Evolutionary conservation across 1,140 invertebrate genomes (phyloP), one percentile per base, ranked within the genome.

Genomic region (Eumaeus atala): DNA sequence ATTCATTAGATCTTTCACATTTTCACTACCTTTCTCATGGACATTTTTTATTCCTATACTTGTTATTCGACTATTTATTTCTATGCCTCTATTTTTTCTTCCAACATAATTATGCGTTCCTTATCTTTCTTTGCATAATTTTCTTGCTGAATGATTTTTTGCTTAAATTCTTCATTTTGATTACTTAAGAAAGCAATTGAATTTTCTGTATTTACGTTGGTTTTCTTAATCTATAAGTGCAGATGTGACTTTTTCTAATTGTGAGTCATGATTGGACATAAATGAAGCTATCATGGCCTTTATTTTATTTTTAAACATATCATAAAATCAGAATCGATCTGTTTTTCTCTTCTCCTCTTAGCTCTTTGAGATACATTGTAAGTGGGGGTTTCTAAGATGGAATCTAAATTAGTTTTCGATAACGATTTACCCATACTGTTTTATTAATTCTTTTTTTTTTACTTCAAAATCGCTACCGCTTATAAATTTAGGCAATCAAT

Each of bases 161-260:
- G 18, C 16, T 33, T 44, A 44, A 54, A 21, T 44, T 54, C 51
- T n/a, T 54, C 40, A 54, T 54, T 44, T 54, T 54, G 40, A 42
- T 10, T n/a, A n/a, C 9, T 42, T 12, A 42, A 42, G 38, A 42
- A 42, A 9, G 38, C 7, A n/a, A 42, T 42, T n/a, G 38, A 42
- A 42, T n/a, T 42, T 42, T 42, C 38, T 10, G 12, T 42, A 42
- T 42, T 42, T n/a, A n/a, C n/a, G n/a, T 42, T 42, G 5, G 11
- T n/a, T 42, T 3, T 38, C 9, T 38, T 3, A 38, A 38, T 38
- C 37, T 38, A n/a, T 3, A 4, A 38, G 9, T 3, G 9, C 3
- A 9, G 3, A 2, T 38, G 37, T 4, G 9, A 4, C 3, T 38
- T 42, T 42, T 12, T 42, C 1, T 1, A 42, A 42, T 42, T 42